Evolutionary conservation across 2,113 vertebrate species (phyloP).

Genomic region (Microcebus murinus): DNA sequence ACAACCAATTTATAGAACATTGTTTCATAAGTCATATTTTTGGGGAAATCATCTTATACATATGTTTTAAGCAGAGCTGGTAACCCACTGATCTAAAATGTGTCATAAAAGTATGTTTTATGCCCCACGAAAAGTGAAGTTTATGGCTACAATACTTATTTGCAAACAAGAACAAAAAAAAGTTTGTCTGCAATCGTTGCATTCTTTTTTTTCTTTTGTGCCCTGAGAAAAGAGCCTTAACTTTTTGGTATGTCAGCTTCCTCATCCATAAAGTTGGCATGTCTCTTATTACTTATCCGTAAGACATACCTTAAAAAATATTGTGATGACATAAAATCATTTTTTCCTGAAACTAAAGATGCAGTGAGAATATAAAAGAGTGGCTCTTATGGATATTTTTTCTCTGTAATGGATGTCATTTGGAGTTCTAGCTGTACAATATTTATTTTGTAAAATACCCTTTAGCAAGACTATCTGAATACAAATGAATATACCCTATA

Average conservation of each 20-base stretch:
- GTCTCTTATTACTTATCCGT: conserved; percentile 71
- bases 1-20: not conserved
- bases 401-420: conserved; percentile 57
- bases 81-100: not conserved
- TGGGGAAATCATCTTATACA: not conserved
- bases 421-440: conserved; percentile 50
- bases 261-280: conserved; percentile 71
- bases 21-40: conserved; percentile 20
- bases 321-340: conserved; percentile 66
- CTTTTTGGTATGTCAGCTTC: conserved; percentile 16
- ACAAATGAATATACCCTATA: conserved; percentile 58
- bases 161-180: not conserved
- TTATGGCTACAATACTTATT: conserved; percentile 47
- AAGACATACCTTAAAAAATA: conserved; percentile 71
- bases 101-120: conserved; percentile 41
- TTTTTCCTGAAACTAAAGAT: conserved; percentile 67
- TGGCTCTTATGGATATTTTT: not conserved
- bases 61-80: not conserved
- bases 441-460: conserved; percentile 26
- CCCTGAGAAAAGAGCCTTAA: conserved; percentile 28
- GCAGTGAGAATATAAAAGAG: conserved; percentile 62
- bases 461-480: conserved; percentile 59
- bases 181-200: conserved; percentile 5
- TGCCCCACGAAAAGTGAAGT: conserved; percentile 37
- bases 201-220: not conserved